Evolutionary conservation across 2,113 vertebrate species (phyloP), one percentile per base, ranked within the genome.

Genomic region (Ginglymostoma cirratum): DNA sequence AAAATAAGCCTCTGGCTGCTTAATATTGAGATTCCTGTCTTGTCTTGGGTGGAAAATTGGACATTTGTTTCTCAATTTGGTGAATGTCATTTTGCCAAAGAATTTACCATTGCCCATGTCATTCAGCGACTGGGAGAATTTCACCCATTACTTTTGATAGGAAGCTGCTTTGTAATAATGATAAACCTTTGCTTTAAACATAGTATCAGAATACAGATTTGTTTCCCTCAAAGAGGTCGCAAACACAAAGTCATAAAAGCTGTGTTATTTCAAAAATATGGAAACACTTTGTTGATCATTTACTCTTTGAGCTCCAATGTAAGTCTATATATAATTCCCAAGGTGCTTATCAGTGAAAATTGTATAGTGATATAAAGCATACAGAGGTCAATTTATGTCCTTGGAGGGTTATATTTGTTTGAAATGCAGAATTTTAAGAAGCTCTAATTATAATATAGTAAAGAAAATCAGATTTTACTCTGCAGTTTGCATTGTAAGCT

Each of bases 341-440:
- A 97, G 97, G 98, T 97, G 96, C 96, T 97, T 97, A 97, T 97
- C 96, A 97, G 97, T 97, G 98, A 97, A 98, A 98, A 97, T 98
- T 96, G 97, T 97, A 97, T 97, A 97, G 97, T 97, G 97, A 97
- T 98, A 97, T 97, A 98, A 97, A 96, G 96, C 97, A 97, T 97
- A 97, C 97, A 97, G 96, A 96, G 96, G 97, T 96, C 96, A 97
- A 97, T 97, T 95, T 96, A 97, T 96, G 97, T 97, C 97, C 97
- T 97, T 96, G 96, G 96, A 72, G 97, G 97, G 97, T 97, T 97
- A 97, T 96, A 97, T 96, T 45, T 72, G 94, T 95, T 95, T 70
- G 42, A 70, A 72, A 34, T 72, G 15, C 42, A 70, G 38, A 15
- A 52, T 10, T 48, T 52, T 72, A 72, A 72, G 42, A 95, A 42